A percentile compares a stretch with the other conserved stretches of the same genome.
These are phyloP conservation scores for Bombus polaris DNA, from an alignment of 1,140 invertebrate genomes.

Conservation along the genomic window DNA sequence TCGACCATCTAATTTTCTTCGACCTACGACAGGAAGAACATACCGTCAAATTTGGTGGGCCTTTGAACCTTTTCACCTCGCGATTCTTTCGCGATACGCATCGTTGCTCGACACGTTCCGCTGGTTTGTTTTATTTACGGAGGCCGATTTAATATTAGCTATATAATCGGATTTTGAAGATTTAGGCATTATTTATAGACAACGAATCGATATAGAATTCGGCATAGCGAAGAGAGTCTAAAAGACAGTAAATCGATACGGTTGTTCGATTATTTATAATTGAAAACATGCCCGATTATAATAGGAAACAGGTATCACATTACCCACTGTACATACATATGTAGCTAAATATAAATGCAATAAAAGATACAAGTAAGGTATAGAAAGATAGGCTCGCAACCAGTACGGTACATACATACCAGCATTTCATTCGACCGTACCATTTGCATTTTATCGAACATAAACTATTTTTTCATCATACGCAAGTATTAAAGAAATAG, in stretches of 20 bases:
- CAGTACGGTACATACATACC: no score
- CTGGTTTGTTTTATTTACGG: background rate
- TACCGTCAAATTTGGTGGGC: background rate
- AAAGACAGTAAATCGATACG: background rate
- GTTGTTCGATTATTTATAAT: background rate
- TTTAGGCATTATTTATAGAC: background rate
- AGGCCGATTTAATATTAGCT: background rate
- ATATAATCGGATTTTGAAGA: background rate
- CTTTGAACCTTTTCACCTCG: no score
- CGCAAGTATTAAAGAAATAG: background rate
- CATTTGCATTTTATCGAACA: background rate
- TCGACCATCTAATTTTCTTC: constrained; percentile 7
- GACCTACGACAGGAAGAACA: background rate
- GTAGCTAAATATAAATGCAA: background rate
- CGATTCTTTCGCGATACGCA: background rate
- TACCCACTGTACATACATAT: no score
- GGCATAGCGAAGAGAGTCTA: background rate
- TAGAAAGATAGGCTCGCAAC: no score
- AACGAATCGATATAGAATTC: background rate
- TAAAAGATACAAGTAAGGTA: background rate
- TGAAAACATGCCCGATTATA: background rate
- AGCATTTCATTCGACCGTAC: background rate
- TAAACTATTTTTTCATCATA: background rate
- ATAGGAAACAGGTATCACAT: no score
- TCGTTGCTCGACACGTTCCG: background rate